Base-by-base conservation (phyloP, 2,113 vertebrate species). In the Stigmatopora nigra region DNA sequence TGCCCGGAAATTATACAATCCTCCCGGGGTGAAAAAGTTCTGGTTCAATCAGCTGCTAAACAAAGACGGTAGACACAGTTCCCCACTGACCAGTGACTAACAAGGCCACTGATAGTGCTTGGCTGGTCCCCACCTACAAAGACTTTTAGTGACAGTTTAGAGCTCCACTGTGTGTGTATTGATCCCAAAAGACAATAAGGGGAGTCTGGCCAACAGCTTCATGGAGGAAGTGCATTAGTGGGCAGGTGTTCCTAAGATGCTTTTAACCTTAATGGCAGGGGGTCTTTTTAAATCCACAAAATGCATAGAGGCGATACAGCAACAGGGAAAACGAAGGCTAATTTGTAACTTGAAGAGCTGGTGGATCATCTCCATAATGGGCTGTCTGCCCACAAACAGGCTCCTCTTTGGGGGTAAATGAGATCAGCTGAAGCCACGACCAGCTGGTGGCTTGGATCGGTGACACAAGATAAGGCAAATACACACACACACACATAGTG, bases 391-490 rank as follows among this genome's bases (percentile, higher is more conserved):
- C 79, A 74, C 56, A 77, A 73, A 82, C 78, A 68, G 72, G 78
- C 74, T 77, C 73, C 73, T 74, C 85, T 73, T 59, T 63, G 71
- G 79, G 78, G 70, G 78, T 83, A 77, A 88, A 88, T 87, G 77
- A 86, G 86, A 89, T 86, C 80, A 87, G 83, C 73, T 72, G 66
- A 35, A 81, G 73, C 80, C 65, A 16, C 75, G 83, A 86, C 79
- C 89, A 91, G 88, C 88, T 89, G 89, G 86, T 84, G 78, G 78
- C 75, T 83, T 67, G 68, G 75, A 89, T 90, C 84, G 78, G 72
- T 88, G 84, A 81, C 81, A 78, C 77, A 67, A 83, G 70, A 84
- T 65, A 77, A 72, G 75, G 31, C 51, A 70, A 62, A 75, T 52
- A 78, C 70, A 81, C 68, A 62, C 68, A 64, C 0, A 12, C 60